phyloP scores from a whole-genome alignment of 2,888 invertebrate genomes.

The Drosophila demipolita region DNA sequence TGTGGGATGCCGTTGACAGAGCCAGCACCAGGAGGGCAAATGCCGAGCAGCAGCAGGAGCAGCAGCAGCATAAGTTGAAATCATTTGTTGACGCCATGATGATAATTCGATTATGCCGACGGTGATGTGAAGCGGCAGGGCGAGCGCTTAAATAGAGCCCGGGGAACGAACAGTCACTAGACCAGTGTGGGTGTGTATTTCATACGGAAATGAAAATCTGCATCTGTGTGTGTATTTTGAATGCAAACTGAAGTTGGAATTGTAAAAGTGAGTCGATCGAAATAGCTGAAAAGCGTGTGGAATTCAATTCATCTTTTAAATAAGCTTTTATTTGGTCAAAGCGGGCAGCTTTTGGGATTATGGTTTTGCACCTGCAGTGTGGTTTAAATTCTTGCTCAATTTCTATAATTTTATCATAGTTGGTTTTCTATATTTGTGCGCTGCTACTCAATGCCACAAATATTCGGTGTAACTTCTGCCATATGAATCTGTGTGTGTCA shows the following conservation, averaged over 20 bases:
- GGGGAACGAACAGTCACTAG: constrained; percentile 24
- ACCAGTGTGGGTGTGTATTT: constrained; percentile 1
- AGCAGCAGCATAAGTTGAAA: constrained; percentile 65
- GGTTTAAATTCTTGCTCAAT: background rate
- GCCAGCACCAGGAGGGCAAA: constrained; percentile 24
- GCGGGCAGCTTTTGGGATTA: constrained; percentile 15
- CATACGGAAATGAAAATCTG: constrained; percentile 34
- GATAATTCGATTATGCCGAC: constrained; percentile 84
- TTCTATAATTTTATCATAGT: constrained; percentile 5
- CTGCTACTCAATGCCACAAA: constrained; percentile 34
- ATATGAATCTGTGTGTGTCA: constrained; percentile 37
- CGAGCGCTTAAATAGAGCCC: constrained; percentile 44
- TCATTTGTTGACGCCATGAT: constrained; percentile 83
- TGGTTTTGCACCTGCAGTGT: background rate
- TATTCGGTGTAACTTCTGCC: constrained; percentile 59
- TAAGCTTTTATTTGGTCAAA: background rate
- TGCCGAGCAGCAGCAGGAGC: constrained; percentile 29
- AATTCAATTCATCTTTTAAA: constrained; percentile 26
- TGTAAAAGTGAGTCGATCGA: constrained; percentile 14
- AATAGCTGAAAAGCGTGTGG: background rate
- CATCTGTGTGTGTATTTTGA: constrained; percentile 6
- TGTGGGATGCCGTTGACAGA: constrained; percentile 52
- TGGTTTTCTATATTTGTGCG: background rate
- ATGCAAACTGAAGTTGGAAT: constrained; percentile 18
- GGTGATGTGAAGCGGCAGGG: constrained; percentile 49